Evolutionary conservation across 2,113 vertebrate genomes (phyloP).

Genomic region (Rallus limicola): DNA sequence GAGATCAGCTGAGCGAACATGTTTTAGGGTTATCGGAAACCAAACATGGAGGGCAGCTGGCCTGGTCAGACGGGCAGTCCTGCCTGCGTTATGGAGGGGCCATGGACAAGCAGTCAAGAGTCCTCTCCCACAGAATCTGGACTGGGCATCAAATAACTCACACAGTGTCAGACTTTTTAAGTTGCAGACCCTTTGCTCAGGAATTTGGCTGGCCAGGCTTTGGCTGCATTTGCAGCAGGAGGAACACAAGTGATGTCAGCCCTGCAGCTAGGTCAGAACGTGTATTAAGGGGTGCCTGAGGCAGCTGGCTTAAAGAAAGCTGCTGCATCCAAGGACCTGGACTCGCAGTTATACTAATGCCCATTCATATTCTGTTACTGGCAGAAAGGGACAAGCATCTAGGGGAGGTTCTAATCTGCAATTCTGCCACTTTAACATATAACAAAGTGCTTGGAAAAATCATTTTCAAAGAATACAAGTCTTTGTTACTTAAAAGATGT

Average conservation of each 20-base stretch:
- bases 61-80: neutral
- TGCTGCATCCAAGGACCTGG: neutral
- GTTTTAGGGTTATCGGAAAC: neutral
- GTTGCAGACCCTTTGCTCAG: neutral
- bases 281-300: neutral
- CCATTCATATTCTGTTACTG: neutral
- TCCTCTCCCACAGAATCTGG: neutral
- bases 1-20: neutral
- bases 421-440: neutral
- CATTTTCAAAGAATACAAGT: neutral
- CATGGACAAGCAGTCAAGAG: neutral
- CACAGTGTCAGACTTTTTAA: constrained; percentile 42
- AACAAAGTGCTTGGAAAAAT: neutral
- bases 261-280: neutral
- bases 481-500: neutral
- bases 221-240: constrained; percentile 20
- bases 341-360: neutral
- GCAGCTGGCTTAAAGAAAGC: neutral
- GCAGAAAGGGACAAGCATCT: neutral
- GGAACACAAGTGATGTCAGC: constrained; percentile 6
- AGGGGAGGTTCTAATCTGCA: neutral
- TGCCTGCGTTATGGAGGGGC: neutral
- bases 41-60: neutral
- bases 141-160: constrained; percentile 14
- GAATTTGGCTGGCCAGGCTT: neutral